Evolutionary conservation across 37 sponge, comb jelly and placozoan species (phyloP), one percentile per base, ranked within the genome.

Genomic region (Agelas oroides): DNA sequence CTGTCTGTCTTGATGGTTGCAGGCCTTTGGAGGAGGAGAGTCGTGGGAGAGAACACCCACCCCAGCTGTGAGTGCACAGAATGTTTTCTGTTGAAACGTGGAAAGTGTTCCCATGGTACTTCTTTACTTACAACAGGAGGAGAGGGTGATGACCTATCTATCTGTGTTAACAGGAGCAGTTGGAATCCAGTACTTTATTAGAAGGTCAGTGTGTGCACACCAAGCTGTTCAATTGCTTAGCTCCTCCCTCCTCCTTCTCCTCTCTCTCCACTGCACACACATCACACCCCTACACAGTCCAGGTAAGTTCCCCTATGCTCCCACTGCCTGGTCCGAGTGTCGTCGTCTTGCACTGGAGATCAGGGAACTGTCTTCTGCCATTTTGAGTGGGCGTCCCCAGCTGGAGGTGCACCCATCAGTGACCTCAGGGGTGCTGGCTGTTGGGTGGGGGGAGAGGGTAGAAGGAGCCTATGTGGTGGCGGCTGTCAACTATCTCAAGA

Each of bases 1-100:
- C 46, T 46, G 46, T 46, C 6, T 8, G 11, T 46, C 46, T 46
- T 46, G 46, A 3, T 46, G 46, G 46, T 8, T 46, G 63, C 27
- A 79, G 67, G 40, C 80, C 21, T 79, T 79, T 65, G 80, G 80
- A 13, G 80, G 80, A 33, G 80, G 80, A 12, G 80, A 79, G 68
- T 5, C 8, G 11, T 79, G 80, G 80, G 66, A 65, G 68, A 79
- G 80, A 65, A 17, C 53, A 8, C 80, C 80, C 25, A 79, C 80
- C 16, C 80, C 80, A 66, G 28, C 20, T 23, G 80, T 79, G 33
- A 46, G 79, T 37, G 5, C 21, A 71, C 41, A 12, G 46, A 3
- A 46, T 46, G 46, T 8, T 12, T 3, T 3, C 46, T 8, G 3
- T 12, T 46, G 8, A 3, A 46, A 46, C 8, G 46, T 46, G n/a